Conservation (phyloP, 2,113 vertebrate species). For the Pseudorasbora parva region DNA sequence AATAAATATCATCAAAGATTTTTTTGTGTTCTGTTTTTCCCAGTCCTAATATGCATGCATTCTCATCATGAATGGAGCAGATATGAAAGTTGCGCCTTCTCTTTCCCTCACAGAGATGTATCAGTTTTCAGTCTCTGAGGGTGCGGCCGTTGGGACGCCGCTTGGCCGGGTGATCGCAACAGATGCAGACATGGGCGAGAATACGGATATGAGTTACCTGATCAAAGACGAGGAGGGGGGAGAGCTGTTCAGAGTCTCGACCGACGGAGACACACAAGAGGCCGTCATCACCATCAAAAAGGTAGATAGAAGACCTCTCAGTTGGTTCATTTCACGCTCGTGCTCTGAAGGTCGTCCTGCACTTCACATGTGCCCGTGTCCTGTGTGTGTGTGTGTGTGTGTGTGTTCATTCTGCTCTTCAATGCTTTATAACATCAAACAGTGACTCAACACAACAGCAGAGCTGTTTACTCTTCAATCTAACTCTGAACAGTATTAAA, state of each 20-base stretch:
- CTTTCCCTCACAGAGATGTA: constrained; percentile 86
- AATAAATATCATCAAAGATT: not conserved
- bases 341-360: not conserved
- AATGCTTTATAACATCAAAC: not conserved
- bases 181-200: constrained; percentile 92
- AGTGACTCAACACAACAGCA: not conserved
- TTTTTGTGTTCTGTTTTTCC: not conserved
- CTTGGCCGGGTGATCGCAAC: constrained; percentile 91
- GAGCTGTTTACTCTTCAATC: not conserved
- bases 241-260: constrained; percentile 88
- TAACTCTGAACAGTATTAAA: no score
- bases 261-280: constrained; percentile 90
- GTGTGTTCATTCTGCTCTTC: not conserved
- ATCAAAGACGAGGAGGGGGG: constrained; percentile 87
- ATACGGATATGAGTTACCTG: constrained; percentile 96
- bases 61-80: not conserved
- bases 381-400: not conserved
- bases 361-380: not conserved
- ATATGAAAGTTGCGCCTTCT: not conserved
- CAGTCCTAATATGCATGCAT: not conserved
- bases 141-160: constrained; percentile 83
- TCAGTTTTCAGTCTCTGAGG: constrained; percentile 92
- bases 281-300: constrained; percentile 88
- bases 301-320: constrained; percentile 69
- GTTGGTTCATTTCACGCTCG: not conserved